phyloP scores from a whole-genome alignment of 2,797 vertebrate genomes.

The Rhynchonycteris naso region DNA sequence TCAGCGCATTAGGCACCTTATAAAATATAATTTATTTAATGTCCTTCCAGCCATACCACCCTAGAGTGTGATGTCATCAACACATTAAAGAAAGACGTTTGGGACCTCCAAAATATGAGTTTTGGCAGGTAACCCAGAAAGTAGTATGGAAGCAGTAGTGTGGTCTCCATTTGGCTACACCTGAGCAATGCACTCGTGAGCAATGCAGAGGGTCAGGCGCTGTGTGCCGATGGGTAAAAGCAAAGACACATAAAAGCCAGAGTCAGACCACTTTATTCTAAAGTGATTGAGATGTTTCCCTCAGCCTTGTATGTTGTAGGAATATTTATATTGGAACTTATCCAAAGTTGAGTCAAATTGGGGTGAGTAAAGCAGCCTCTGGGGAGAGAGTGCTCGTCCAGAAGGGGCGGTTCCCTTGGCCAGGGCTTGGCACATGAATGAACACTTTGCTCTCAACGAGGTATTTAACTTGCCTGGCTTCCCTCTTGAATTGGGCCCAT shows the following conservation, averaged over 20 bases:
- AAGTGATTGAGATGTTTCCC: conserved; percentile 41
- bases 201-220: not conserved
- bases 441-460: not conserved
- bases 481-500: conserved; percentile 45
- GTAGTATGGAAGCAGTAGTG: not conserved
- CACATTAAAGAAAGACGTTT: conserved; percentile 56
- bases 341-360: conserved; percentile 48
- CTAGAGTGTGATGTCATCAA: conserved; percentile 63
- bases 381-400: not conserved
- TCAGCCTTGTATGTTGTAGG: not conserved
- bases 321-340: conserved; percentile 61
- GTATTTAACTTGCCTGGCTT: conserved; percentile 7
- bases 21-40: conserved; percentile 71
- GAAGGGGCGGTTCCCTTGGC: not conserved
- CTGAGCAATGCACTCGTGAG: not conserved
- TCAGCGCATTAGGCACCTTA: conserved; percentile 63
- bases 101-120: conserved; percentile 24
- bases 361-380: conserved; percentile 38
- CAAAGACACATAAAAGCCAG: not conserved
- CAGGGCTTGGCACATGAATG: not conserved
- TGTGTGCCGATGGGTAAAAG: not conserved
- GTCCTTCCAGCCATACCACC: conserved; percentile 42
- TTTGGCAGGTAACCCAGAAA: conserved; percentile 34
- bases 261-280: not conserved
- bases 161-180: not conserved